These are phyloP conservation scores for Melieria picta DNA, from an alignment of 2,888 invertebrate genomes.

Conservation along the genomic window DNA sequence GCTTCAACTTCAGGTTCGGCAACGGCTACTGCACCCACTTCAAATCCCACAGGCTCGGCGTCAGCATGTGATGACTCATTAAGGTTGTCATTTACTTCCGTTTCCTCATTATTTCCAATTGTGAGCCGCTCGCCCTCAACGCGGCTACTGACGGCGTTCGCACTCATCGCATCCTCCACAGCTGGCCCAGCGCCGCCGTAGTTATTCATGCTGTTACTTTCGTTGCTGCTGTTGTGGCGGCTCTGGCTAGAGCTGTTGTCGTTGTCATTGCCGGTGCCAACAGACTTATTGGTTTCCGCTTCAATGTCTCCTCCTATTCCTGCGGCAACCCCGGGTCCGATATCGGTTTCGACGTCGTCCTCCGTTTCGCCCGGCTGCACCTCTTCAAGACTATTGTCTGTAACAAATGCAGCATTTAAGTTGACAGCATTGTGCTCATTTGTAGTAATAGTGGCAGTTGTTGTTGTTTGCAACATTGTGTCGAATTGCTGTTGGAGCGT, in stretches of 20 bases:
- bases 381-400: constrained; percentile 47
- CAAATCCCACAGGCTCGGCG: constrained; percentile 20
- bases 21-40: constrained; percentile 27
- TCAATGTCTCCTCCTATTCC: constrained; percentile 50
- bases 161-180: constrained; percentile 1
- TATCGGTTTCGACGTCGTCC: background rate
- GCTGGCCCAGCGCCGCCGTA: constrained; percentile 31
- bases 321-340: background rate
- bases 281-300: constrained; percentile 51
- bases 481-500: constrained; percentile 32
- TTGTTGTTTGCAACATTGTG: constrained; percentile 43
- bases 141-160: background rate
- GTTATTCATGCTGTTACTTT: constrained; percentile 21
- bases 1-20: constrained; percentile 26
- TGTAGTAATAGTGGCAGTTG: background rate
- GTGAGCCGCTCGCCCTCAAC: constrained; percentile 21
- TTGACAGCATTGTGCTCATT: constrained; percentile 44
- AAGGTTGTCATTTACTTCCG: constrained; percentile 53
- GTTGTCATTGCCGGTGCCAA: constrained; percentile 42
- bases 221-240: constrained; percentile 38
- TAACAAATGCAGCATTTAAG: constrained; percentile 45
- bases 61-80: constrained; percentile 48
- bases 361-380: constrained; percentile 1
- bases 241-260: constrained; percentile 29
- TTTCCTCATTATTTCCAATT: constrained; percentile 55